Evolutionary conservation across 2,113 vertebrate species (phyloP), one percentile per base, ranked within the genome.

Genomic region (Oxyura jamaicensis): DNA sequence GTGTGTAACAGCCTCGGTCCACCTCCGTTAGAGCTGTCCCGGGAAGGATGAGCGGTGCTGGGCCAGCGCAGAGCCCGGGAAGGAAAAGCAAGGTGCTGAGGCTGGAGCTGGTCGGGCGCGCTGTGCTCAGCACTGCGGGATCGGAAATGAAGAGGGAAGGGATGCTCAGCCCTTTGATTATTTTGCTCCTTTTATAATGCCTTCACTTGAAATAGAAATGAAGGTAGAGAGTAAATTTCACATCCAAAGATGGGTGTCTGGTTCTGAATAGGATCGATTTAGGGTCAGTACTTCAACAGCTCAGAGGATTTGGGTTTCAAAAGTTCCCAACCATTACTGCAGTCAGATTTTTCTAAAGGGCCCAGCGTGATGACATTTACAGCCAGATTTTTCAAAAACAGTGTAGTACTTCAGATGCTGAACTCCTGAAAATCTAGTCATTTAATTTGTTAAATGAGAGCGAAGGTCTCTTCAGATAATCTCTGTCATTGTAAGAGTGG

Each of bases 371-470:
- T 74, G 90, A 91, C 93, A 91, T 93, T 95, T 88, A 67, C 83
- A 95, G 95, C 83, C 92, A n/a, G 88, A 33, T 90, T 90, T 95
- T 96, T 96, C 95, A 96, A 92, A 90, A 90, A 36, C 83, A 84
- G 86, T 8, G 0, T 13, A 76, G 90, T 62, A 50, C 93, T 96
- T 96, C 93, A 93, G 95, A 93, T 74, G 80, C 92, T 68, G 92
- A 95, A 96, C 93, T 95, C 95, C 86, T 87, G 95, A 68, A 86
- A 96, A 82, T 79, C 80, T 33, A 81, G 76, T 69, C 88, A 21
- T 95, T 96, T 96, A 88, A 96, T 96, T 93, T 95, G 95, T 72
- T 86, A 96, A 97, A 95, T 95, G 95, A 96, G 95, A 96, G 93
- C 90, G 39, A 95, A 95, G 96, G 94, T 96, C 87, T 90, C 91